phyloP scores from a whole-genome alignment of 2,797 vertebrate species.

The Tachyglossus aculeatus region DNA sequence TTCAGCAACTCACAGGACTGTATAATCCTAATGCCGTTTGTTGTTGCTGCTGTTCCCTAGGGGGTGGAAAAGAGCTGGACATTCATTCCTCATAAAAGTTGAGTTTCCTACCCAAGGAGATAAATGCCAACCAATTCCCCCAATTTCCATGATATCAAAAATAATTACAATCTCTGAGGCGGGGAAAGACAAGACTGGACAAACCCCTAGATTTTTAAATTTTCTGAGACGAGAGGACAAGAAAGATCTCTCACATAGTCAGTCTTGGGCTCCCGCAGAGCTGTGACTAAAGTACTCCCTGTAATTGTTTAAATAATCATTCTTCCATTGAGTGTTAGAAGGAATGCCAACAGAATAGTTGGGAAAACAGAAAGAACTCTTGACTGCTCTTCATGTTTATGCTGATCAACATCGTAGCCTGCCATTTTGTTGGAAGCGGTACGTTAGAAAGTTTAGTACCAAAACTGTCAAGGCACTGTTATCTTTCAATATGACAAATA shows the following conservation, averaged over 20 bases:
- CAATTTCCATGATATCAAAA: neutral
- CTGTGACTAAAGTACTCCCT: neutral
- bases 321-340: accelerated
- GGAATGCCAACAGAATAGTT: neutral
- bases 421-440: neutral
- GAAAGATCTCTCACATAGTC: neutral
- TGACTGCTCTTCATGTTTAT: neutral
- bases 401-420: neutral
- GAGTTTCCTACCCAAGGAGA: neutral
- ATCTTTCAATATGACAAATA: neutral
- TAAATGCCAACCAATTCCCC: neutral
- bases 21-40: too few relatives aligned
- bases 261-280: neutral
- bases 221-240: neutral
- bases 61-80: neutral
- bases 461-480: too few relatives aligned
- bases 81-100: neutral
- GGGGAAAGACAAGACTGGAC: neutral
- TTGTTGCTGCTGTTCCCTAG: neutral
- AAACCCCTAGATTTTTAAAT: neutral
- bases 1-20: neutral
- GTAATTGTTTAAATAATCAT: neutral
- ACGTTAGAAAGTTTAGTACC: too few relatives aligned
- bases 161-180: neutral
- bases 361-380: neutral